These are phyloP conservation scores for Connochaetes taurinus DNA, from an alignment of 2,113 vertebrate species.

Conservation along the genomic window DNA sequence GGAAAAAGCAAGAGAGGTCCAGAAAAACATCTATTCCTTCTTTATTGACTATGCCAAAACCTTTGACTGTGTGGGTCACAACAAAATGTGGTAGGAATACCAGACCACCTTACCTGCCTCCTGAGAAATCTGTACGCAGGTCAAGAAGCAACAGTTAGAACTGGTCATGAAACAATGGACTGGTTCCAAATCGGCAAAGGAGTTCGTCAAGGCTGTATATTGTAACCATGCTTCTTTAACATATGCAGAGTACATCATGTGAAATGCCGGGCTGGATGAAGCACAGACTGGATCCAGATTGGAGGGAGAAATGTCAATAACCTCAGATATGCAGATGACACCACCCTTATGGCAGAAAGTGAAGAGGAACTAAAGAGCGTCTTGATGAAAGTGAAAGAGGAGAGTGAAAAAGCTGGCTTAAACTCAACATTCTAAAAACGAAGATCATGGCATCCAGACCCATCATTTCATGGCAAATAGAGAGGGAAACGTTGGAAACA, in stretches of 20 bases:
- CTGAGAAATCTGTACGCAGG: not conserved
- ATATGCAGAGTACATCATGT: not conserved
- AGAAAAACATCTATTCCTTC: not conserved
- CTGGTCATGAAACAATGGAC: not conserved
- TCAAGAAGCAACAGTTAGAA: not conserved
- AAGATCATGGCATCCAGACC: not conserved
- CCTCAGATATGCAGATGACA: not conserved
- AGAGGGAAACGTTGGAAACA: not conserved
- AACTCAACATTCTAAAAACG: not conserved
- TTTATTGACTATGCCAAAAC: not conserved
- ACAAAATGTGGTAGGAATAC: not conserved
- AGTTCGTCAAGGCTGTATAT: not conserved
- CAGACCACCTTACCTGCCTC: not conserved
- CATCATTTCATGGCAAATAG: not conserved
- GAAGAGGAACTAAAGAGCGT: not conserved
- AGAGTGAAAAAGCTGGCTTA: not conserved
- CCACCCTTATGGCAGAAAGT: not conserved
- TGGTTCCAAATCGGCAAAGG: not conserved
- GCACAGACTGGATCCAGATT: not conserved
- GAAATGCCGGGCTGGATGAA: not conserved
- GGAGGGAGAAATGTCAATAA: not conserved
- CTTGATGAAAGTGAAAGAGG: not conserved
- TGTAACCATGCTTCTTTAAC: not conserved
- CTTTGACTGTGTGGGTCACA: not conserved
- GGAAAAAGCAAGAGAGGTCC: not conserved